Percentiles rank a stretch among this genome's conserved stretches.
phyloP scores from a whole-genome alignment of 2,888 invertebrate genomes.

The Tetranychus piercei region DNA sequence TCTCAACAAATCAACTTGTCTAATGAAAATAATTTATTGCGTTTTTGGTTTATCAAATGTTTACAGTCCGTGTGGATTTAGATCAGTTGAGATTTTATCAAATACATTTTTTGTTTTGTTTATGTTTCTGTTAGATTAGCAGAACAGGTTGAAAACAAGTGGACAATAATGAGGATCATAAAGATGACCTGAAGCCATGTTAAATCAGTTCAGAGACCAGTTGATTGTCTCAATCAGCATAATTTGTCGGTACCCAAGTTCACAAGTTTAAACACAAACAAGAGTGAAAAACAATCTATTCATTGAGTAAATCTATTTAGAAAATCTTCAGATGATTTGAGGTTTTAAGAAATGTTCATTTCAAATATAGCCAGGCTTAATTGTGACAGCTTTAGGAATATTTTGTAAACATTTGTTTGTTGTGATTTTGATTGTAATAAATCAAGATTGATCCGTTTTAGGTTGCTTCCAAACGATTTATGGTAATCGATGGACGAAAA shows the following conservation, averaged over 20 bases:
- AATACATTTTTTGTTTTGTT: not conserved
- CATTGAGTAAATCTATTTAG: no score
- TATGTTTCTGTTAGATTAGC: not conserved
- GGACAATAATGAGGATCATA: not conserved
- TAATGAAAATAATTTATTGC: no score
- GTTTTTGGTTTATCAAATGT: no score
- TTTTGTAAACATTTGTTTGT: no score
- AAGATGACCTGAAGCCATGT: not conserved
- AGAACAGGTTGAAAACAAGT: not conserved
- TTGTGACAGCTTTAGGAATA: not conserved
- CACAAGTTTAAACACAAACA: not conserved
- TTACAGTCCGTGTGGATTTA: not conserved
- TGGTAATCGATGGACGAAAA: not conserved
- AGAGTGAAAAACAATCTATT: not conserved
- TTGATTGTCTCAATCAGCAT: not conserved
- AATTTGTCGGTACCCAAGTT: not conserved
- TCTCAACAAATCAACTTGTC: no score
- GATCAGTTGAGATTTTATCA: not conserved
- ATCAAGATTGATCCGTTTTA: not conserved
- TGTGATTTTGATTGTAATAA: not conserved
- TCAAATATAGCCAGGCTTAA: not conserved
- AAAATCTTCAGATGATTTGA: no score
- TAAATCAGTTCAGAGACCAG: not conserved
- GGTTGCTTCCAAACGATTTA: not conserved
- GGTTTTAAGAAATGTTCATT: not conserved